phyloP scores from a whole-genome alignment of 2,797 vertebrate species.

The Crenichthys baileyi region DNA sequence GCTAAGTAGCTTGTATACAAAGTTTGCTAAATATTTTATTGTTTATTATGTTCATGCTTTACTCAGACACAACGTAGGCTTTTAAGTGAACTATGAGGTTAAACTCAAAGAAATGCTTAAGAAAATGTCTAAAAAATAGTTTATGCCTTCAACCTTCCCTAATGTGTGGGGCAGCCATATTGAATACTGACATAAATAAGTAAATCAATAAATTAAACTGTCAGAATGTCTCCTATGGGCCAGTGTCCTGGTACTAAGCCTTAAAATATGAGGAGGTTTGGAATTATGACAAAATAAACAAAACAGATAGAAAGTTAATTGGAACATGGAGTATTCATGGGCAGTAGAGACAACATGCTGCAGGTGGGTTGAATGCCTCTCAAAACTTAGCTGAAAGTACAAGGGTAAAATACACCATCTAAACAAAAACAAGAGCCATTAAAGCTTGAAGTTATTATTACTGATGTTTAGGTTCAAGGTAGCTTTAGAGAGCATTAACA shows the following conservation, averaged over 20 bases:
- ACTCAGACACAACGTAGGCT: too few species aligned
- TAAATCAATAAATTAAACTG: too few species aligned
- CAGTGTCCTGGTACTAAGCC: neutral
- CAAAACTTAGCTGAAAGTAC: neutral
- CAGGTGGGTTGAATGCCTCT: neutral
- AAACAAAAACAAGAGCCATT: neutral
- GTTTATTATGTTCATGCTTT: too few species aligned
- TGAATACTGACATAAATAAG: neutral
- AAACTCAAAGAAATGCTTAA: too few species aligned
- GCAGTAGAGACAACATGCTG: neutral
- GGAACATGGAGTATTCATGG: too few species aligned
- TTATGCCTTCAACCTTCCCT: too few species aligned
- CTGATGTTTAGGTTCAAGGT: neutral
- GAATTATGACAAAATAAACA: neutral
- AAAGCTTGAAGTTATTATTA: neutral
- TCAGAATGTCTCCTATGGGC: neutral
- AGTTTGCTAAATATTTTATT: too few species aligned
- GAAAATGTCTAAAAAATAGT: too few species aligned
- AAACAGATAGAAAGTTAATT: neutral
- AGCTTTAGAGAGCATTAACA: neutral
- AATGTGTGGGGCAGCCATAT: neutral
- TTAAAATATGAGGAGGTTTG: neutral
- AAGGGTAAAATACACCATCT: neutral
- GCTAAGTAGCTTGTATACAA: too few species aligned
- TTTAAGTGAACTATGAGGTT: too few species aligned